Evolutionary conservation across 2,113 vertebrate species (phyloP), one percentile per base, ranked within the genome.

Genomic region (Phaethornis superciliosus): DNA sequence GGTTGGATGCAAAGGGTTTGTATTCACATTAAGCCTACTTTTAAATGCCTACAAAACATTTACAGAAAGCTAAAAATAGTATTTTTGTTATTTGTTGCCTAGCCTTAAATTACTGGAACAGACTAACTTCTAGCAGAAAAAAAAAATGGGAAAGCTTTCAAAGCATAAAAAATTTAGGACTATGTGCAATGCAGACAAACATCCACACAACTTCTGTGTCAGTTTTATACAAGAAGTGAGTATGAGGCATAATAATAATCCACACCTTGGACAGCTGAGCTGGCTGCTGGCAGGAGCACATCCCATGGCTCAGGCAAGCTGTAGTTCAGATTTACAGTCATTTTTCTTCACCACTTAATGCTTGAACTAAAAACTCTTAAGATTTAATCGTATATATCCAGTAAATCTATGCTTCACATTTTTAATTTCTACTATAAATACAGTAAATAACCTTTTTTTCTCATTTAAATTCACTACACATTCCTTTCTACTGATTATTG

Each of bases 251-350:
- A 52, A n/a, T n/a, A 4, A 44, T 17, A 70, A 68, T 24, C 51
- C 35, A 4, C 9, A 32, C 6, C n/a, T n/a, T 7, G 14, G 55
- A 8, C 21, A 54, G 27, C 0, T 11, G 16, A 71, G 20, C 28
- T 47, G 78, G 18, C 35, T 51, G 60, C 30, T 44, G 42, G 4
- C 10, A 71, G 49, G 68, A 76, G 59, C 55, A 37, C 4, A 4
- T 12, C 33, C 27, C 30, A 20, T 19, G 44, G 17, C 13, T 2
- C 1, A 54, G 15, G 30, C 28, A 68, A 85, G 51, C 30, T 62
- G 22, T 2, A 47, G 7, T 19, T 94, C 32, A 59, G 8, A 28
- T 46, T 4, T 22, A 18, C 6, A 12, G 9, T 56, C 17, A 10
- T 7, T 18, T 60, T 46, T 72, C 13, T 28, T 56, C 30, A 18